Base-by-base conservation (phyloP, 2,888 invertebrate genomes). In the Pachydiplax longipennis region DNA sequence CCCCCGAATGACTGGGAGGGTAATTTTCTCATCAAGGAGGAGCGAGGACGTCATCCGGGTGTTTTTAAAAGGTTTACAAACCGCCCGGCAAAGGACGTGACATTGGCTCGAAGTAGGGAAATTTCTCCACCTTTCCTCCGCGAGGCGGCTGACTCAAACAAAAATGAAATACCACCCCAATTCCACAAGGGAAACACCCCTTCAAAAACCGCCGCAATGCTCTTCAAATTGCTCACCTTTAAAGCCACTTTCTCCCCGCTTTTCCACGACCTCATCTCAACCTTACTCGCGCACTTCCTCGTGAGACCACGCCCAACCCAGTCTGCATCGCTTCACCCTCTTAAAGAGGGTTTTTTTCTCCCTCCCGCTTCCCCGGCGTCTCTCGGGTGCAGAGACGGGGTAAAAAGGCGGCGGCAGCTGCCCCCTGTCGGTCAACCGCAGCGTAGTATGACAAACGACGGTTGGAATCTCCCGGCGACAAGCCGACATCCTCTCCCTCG, bases 381-480 rank as follows among this genome's bases (percentile, higher is more conserved):
- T 61, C 87, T 58, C 61, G 37, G 58, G 61, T 35, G 61, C 87
- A 58, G 83, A 83, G 83, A 61, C 87, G 87, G 58, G 65, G 61
- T 40, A 87, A 87, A 73, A 87, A 35, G 83, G 83, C 53, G 83
- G 58, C 83, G 87, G 87, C 87, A 87, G 87, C 87, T 87, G 87
- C 87, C 87, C 82, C 82, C 87, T 61, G 61, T 87, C 87, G 87
- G 87, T 87, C 87, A 87, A 87, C 87, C 87, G 87, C 87, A 87
- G 87, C 61, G 87, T 73, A 25, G 73, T 73, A 25, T 73, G 73
- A 73, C 73, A 87, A 87, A 87, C 61, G 87, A 87, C 22, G 87
- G 65, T 37, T 61, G 87, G 61, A 58, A 87, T 87, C 87, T 87
- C 35, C 58, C 58, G 53, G 53, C 35, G 58, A 53, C 83, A 31